Conservation (phyloP, 2,113 vertebrate species). For the Garra rufa region DNA sequence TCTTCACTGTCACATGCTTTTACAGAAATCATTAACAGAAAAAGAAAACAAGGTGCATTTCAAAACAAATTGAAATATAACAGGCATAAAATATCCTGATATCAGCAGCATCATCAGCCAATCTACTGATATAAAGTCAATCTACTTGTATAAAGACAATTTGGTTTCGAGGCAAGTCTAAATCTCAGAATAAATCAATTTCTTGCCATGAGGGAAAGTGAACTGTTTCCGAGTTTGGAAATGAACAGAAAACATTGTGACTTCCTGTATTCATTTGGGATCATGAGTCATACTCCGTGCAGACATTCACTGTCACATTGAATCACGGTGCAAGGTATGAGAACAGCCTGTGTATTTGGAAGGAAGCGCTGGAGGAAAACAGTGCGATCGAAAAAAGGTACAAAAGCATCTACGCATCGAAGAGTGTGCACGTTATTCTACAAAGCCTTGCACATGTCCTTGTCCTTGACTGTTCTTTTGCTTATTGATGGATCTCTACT, state of each 20-base stretch:
- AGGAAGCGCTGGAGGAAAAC: not conserved
- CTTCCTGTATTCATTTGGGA: conserved; percentile 4
- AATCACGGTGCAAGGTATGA: conserved; percentile 1
- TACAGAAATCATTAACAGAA: not conserved
- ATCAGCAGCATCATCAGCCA: not conserved
- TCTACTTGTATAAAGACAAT: not conserved
- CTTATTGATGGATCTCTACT: not conserved
- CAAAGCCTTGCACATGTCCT: not conserved
- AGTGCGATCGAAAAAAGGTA: not conserved
- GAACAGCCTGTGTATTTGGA: not conserved
- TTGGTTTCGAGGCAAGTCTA: not conserved
- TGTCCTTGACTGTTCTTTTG: conserved; percentile 12
- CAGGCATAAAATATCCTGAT: not conserved
- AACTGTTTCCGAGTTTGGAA: conserved; percentile 7
- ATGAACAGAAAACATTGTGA: conserved; percentile 18
- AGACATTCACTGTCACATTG: conserved; percentile 12
- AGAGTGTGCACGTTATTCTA: not conserved
- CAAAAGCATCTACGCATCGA: not conserved
- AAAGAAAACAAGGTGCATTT: not conserved
- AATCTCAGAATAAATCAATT: conserved; percentile 14
- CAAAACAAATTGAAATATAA: not conserved
- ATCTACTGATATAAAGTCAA: not conserved
- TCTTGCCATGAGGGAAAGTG: not conserved
- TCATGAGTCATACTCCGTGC: conserved; percentile 28
- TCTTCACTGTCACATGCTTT: not conserved